phyloP scores from a whole-genome alignment of 2,113 vertebrate species.

The Saguinus midas region DNA sequence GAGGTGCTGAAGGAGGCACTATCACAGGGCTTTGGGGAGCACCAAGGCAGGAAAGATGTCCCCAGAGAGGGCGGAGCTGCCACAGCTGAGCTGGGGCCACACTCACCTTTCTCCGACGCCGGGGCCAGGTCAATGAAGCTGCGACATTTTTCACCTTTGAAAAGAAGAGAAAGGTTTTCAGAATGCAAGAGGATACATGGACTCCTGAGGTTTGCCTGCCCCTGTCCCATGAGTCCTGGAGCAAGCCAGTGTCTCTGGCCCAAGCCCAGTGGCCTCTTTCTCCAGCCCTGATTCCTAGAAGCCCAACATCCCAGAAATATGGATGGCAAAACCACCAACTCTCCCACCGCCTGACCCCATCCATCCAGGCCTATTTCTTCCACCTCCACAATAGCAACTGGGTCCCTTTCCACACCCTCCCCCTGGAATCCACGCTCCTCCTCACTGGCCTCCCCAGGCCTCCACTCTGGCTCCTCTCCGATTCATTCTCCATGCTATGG shows the following conservation, averaged over 20 bases:
- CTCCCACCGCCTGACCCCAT: not conserved
- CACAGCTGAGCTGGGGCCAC: not conserved
- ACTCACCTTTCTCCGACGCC: slow-evolving; percentile 97
- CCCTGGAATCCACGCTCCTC: not conserved
- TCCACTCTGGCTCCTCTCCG: not conserved
- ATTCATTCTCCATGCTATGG: not conserved
- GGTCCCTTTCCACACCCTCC: not conserved
- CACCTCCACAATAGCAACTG: too few relatives aligned
- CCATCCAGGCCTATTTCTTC: rapidly evolving
- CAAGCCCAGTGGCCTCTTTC: too few relatives aligned
- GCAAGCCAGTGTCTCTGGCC: rapidly evolving
- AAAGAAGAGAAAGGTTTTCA: slow-evolving; percentile 75
- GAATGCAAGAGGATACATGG: slow-evolving; percentile 15
- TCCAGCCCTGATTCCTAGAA: not conserved
- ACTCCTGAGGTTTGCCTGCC: not conserved
- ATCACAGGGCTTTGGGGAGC: not conserved
- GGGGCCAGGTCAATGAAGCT: slow-evolving; percentile 99
- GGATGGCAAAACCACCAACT: too few relatives aligned
- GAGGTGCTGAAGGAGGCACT: not conserved
- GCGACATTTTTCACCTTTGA: slow-evolving; percentile 96
- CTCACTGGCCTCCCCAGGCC: not conserved
- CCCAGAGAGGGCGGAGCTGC: rapidly evolving
- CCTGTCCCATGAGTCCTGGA: not conserved
- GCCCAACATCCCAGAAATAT: rapidly evolving
- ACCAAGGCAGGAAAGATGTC: not conserved